These are phyloP conservation scores for Pristionchus mayeri DNA, from an alignment of 2,888 invertebrate species.

Conservation along the genomic window DNA sequence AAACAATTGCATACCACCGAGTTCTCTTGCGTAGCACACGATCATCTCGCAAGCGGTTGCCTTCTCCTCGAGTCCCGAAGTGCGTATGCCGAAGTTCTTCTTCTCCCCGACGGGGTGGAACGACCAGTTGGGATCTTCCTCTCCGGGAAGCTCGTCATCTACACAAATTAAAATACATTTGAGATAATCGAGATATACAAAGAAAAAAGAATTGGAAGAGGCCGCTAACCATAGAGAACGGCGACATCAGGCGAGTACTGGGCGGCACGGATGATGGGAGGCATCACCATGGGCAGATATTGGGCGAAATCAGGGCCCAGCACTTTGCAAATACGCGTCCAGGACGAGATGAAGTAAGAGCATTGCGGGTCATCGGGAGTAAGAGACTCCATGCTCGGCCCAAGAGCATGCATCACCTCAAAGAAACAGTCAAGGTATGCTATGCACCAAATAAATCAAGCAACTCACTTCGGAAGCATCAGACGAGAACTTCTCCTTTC, in stretches of 20 bases:
- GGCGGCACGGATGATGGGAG: slow-evolving; percentile 91
- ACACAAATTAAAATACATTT: slow-evolving; percentile 54
- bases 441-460: too few relatives aligned
- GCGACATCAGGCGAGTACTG: slow-evolving; percentile 94
- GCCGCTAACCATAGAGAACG: slow-evolving; percentile 85
- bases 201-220: background rate
- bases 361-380: slow-evolving; percentile 79
- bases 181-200: background rate
- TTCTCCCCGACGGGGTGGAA: slow-evolving; percentile 91
- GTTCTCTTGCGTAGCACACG: slow-evolving; percentile 92
- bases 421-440: background rate
- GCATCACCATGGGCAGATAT: slow-evolving; percentile 95
- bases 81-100: slow-evolving; percentile 94
- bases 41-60: slow-evolving; percentile 96
- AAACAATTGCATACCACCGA: slow-evolving; percentile 83
- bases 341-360: slow-evolving; percentile 96
- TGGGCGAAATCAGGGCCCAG: slow-evolving; percentile 80
- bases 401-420: slow-evolving; percentile 55
- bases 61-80: slow-evolving; percentile 94
- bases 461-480: slow-evolving; percentile 89
- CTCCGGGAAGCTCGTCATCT: slow-evolving; percentile 82
- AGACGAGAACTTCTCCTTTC: slow-evolving; percentile 83
- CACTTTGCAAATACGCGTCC: slow-evolving; percentile 96
- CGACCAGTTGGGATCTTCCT: slow-evolving; percentile 92
- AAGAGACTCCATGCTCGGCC: slow-evolving; percentile 57